Conservation (phyloP, 2,888 invertebrate genomes). For the Lagria hirta region DNA sequence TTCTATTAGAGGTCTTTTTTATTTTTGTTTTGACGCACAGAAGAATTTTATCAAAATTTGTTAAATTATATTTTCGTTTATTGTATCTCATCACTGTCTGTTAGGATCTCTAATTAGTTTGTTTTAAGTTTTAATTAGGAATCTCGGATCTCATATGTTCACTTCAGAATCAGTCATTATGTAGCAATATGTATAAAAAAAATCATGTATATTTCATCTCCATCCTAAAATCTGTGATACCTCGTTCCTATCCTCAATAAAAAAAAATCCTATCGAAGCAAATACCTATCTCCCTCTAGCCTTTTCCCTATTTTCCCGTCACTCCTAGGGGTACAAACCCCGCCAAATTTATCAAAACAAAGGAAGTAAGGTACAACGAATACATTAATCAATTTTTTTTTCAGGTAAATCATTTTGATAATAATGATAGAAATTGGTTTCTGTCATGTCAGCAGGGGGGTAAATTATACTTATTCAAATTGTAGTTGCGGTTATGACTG, state of each 20-base stretch:
- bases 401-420: too few relatives aligned
- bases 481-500: too few relatives aligned
- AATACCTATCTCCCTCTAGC: constrained; percentile 5
- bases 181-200: constrained; percentile 34
- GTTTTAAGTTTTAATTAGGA: constrained; percentile 37
- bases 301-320: constrained; percentile 3
- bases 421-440: too few relatives aligned
- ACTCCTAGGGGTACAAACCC: constrained; percentile 17
- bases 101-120: constrained; percentile 42
- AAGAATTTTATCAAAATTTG: constrained; percentile 21
- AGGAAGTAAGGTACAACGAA: too few relatives aligned
- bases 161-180: constrained; percentile 36
- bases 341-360: constrained; percentile 16
- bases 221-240: constrained; percentile 47
- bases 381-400: too few relatives aligned
- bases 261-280: constrained; percentile 11
- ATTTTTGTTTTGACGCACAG: constrained; percentile 24
- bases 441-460: too few relatives aligned
- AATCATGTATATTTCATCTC: constrained; percentile 36
- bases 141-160: constrained; percentile 46
- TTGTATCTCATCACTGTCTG: constrained; percentile 14
- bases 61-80: constrained; percentile 20
- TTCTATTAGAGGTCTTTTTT: constrained; percentile 20
- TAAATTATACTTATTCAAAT: too few relatives aligned
- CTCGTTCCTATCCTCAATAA: constrained; percentile 27